Conservation (phyloP, 1,140 invertebrate genomes). For the Platorchestia sp. region DNA sequence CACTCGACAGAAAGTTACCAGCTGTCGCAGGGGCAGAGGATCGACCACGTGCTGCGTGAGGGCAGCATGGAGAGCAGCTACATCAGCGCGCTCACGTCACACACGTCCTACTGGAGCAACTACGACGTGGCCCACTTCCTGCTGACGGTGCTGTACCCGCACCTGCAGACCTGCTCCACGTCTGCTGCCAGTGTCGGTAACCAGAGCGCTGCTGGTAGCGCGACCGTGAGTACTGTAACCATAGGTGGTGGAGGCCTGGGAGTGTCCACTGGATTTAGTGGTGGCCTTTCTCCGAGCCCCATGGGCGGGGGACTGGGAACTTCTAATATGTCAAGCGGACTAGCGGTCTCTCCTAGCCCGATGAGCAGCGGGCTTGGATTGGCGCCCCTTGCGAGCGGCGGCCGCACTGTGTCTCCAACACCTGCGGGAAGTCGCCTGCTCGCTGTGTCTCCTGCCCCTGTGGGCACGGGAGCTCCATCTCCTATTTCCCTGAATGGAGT, state of each 20-base stretch:
- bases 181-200: not conserved
- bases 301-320: not conserved
- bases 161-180: constrained; percentile 70
- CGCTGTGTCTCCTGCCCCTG: not conserved
- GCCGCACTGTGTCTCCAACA: not conserved
- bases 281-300: constrained; percentile 24
- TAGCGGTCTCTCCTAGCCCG: not conserved
- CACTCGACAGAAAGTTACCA: constrained; percentile 16
- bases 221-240: not conserved
- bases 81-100: constrained; percentile 78
- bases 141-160: constrained; percentile 77
- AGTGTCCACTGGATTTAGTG: not conserved
- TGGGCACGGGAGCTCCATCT: not conserved
- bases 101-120: constrained; percentile 81
- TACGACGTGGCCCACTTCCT: constrained; percentile 81
- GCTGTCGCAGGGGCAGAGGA: constrained; percentile 73
- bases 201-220: not conserved
- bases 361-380: not conserved
- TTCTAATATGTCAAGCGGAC: not conserved
- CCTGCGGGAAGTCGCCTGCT: not conserved
- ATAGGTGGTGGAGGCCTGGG: not conserved
- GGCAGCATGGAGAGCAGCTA: constrained; percentile 75
- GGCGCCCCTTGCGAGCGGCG: not conserved
- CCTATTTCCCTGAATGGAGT: not conserved
- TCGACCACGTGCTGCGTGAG: constrained; percentile 79